These are phyloP conservation scores for Caenorhabditis uteleia DNA, from an alignment of 2,888 invertebrate species.

Conservation along the genomic window DNA sequence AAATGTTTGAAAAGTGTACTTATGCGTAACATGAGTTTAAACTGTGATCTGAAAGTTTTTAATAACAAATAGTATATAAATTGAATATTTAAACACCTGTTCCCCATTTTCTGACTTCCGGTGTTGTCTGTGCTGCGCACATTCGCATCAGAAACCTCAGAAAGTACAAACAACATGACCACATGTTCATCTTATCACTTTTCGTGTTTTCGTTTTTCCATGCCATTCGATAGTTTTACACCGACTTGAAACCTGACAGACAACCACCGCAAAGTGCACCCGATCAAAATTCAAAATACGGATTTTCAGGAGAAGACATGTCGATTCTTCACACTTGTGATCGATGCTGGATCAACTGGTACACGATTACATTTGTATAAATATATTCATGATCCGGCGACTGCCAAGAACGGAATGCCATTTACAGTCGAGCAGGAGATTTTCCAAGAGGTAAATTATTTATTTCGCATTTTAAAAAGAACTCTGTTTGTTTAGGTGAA, in stretches of 20 bases:
- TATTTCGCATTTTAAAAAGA: background rate
- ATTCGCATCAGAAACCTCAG: background rate
- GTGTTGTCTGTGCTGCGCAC: background rate
- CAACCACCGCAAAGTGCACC: no score
- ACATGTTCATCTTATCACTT: background rate
- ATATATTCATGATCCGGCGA: constrained; percentile 44
- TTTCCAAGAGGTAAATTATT: constrained; percentile 76
- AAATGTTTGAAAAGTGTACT: no score
- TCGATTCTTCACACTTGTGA: constrained; percentile 67
- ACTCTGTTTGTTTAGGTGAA: constrained; percentile 75
- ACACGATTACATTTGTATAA: constrained; percentile 68
- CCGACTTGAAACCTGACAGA: no score
- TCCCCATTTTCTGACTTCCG: background rate
- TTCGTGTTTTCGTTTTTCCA: no score
- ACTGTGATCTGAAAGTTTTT: no score
- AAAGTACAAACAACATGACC: background rate
- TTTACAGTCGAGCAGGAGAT: constrained; percentile 83
- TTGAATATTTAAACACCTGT: no score
- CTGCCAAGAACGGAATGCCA: constrained; percentile 70
- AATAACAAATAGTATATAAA: no score
- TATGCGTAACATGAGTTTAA: no score
- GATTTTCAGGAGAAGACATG: constrained; percentile 45
- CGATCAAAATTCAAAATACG: no score
- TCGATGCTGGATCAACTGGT: constrained; percentile 69
- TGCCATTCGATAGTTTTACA: no score